Percentiles rank a stretch among this genome's conserved stretches.
These are phyloP conservation scores for Caenorhabditis angaria DNA, from an alignment of 2,888 invertebrate genomes.

Conservation along the genomic window DNA sequence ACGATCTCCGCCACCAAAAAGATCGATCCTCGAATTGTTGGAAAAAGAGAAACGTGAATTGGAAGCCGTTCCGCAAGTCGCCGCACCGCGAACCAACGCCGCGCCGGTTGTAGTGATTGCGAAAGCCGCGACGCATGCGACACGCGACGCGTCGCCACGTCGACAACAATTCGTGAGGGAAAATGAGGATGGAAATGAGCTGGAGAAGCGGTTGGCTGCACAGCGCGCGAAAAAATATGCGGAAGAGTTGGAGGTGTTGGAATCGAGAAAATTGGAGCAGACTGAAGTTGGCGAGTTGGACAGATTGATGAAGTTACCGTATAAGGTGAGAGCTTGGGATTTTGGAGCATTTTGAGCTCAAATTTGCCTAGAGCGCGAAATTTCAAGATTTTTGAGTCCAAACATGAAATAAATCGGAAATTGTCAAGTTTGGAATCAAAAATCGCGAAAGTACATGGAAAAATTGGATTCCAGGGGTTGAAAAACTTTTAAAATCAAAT, in stretches of 20 bases:
- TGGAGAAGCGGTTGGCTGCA: constrained; percentile 52
- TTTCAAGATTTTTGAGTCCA: no score
- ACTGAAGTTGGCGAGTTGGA: constrained; percentile 27
- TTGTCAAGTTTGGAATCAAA: no score
- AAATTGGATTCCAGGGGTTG: no score
- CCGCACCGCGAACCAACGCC: constrained; percentile 25
- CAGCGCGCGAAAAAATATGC: constrained; percentile 49
- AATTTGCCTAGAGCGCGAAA: no score
- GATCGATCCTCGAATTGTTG: constrained; percentile 43
- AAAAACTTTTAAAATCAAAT: no score
- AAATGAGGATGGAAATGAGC: constrained; percentile 48
- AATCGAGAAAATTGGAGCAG: constrained; percentile 10
- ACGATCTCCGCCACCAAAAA: constrained; percentile 42
- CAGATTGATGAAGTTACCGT: constrained; percentile 20
- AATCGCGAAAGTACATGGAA: no score
- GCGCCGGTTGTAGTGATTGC: constrained; percentile 23
- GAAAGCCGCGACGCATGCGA: constrained; percentile 30
- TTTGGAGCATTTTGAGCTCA: not conserved
- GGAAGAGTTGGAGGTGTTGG: constrained; percentile 22
- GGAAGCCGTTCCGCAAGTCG: constrained; percentile 27
- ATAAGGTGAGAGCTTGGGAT: constrained; percentile 18
- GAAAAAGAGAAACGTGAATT: constrained; percentile 22
- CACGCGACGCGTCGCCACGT: constrained; percentile 25
- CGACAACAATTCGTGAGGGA: constrained; percentile 34
- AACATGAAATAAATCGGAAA: no score